Evolutionary conservation across 2,888 invertebrate genomes (phyloP), one percentile per base, ranked within the genome.

Genomic region (Pinctada fucata): DNA sequence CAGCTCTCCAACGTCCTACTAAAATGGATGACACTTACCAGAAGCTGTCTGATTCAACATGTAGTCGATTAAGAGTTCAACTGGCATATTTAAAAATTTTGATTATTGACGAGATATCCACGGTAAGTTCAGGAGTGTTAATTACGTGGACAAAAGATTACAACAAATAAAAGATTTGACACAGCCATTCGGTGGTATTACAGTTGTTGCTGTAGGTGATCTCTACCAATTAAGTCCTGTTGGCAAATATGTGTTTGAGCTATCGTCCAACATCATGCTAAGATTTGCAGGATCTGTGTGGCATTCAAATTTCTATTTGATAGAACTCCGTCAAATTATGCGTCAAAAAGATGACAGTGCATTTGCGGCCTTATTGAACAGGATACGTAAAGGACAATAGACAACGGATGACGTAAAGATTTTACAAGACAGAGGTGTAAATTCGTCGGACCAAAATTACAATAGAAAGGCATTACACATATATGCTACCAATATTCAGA

Each of bases 331-430:
- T 70, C 64, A 80, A 63, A 76, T 80, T 4, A 76, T 80, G 79
- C 70, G 79, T 2, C 78, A 80, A 66, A 79, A 76, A 50, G 73
- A 78, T 70, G 79, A 79, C 63, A 10, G 16, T 6, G 49, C 50
- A 47, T 79, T 82, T 75, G 79, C 77, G 13, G 52, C 58, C 4
- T 16, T 79, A 2, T 47, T 79, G 6, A 82, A 79, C 13, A 64
- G 77, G 45, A 48, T 78, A 2, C 5, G 81, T 31, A 64, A 16
- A 49, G 72, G 65, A 3, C n/a, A 71, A 5, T 69, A 77, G 8
- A 79, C 75, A n/a, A 4, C 16, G 69, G 64, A 68, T 49, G 79
- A 82, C 48, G 72, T 82, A 2, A 45, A 66, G 16, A 45, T 58
- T 10, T 58, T 79, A 47, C 67, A 78, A 65, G 16, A 45, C 16